Percentiles rank a stretch among this genome's conserved stretches.
Conservation (phyloP, 2,797 vertebrate species). For the Macrochelys suwanniensis region DNA sequence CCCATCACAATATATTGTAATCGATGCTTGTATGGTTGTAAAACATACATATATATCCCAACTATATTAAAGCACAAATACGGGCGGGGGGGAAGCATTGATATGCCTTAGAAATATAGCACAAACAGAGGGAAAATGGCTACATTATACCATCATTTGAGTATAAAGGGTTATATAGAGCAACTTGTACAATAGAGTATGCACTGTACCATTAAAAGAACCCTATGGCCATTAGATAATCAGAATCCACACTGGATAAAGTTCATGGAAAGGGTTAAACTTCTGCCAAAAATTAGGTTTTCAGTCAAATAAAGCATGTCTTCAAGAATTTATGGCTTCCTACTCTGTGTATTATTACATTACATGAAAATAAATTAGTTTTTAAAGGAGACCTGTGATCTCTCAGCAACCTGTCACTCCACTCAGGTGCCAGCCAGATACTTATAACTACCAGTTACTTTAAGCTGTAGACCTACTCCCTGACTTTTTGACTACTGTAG, state of each 20-base stretch:
- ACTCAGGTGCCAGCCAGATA: not conserved
- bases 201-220: not conserved
- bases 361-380: not conserved
- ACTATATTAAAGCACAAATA: not conserved
- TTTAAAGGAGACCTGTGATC: not conserved
- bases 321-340: not conserved
- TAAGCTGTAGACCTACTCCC: not conserved
- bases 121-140: constrained; percentile 3
- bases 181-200: not conserved
- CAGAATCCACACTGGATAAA: not conserved
- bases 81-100: not conserved
- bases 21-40: not conserved
- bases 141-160: not conserved
- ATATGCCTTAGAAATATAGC: not conserved
- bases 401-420: not conserved
- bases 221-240: not conserved
- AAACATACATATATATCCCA: constrained; percentile 47
- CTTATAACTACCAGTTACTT: not conserved
- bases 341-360: not conserved
- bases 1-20: no score
- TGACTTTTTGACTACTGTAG: not conserved
- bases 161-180: not conserved
- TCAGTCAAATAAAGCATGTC: not conserved
- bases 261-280: not conserved
- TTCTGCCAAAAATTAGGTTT: not conserved